These are phyloP conservation scores for Psix sp. DNA, from an alignment of 1,140 invertebrate species.

Conservation along the genomic window DNA sequence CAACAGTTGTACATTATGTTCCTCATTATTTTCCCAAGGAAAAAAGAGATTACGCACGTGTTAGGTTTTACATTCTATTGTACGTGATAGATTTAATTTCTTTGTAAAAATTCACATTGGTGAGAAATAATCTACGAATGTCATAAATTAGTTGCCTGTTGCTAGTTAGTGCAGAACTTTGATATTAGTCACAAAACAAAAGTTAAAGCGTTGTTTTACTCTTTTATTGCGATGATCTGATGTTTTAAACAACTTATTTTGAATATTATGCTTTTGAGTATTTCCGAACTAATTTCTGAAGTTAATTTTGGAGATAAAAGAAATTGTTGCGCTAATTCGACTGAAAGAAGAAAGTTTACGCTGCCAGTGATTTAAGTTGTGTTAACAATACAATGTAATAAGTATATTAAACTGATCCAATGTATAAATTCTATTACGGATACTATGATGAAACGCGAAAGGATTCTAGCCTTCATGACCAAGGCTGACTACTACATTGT, in stretches of 20 bases:
- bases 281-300: no score
- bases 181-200: no score
- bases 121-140: slow-evolving; percentile 33
- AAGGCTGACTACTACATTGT: slow-evolving; percentile 53
- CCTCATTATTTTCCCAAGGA: slow-evolving; percentile 49
- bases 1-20: slow-evolving; percentile 35
- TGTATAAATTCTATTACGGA: slow-evolving; percentile 47
- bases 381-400: slow-evolving; percentile 40
- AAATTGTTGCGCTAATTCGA: no score
- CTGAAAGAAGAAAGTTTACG: no score
- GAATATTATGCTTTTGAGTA: no score
- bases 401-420: slow-evolving; percentile 49
- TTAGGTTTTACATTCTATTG: slow-evolving; percentile 40
- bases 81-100: slow-evolving; percentile 41
- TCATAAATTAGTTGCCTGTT: slow-evolving; percentile 17
- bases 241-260: no score
- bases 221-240: no score
- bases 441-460: slow-evolving; percentile 58
- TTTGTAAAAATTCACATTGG: slow-evolving; percentile 47
- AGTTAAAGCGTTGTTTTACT: no score
- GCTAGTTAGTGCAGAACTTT: no score
- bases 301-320: no score
- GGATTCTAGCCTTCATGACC: slow-evolving; percentile 60
- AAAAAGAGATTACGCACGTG: slow-evolving; percentile 43
- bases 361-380: no score